phyloP scores from a whole-genome alignment of 2,888 invertebrate species.

The Hypselothyrea guttata region DNA sequence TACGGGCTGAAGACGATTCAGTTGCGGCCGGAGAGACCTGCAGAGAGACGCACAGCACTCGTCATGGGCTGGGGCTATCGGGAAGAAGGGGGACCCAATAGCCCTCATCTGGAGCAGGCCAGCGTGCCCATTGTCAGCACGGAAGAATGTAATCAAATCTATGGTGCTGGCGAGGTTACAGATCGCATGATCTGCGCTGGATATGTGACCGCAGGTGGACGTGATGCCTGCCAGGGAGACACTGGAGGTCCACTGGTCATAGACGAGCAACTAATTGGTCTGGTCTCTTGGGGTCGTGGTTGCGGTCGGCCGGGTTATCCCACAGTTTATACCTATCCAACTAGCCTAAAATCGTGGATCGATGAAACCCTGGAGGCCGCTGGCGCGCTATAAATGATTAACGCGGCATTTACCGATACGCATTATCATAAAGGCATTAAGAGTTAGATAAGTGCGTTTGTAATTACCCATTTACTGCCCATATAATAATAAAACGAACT shows the following conservation, averaged over 20 bases:
- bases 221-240: slow-evolving; percentile 83
- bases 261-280: slow-evolving; percentile 75
- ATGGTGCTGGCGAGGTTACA: slow-evolving; percentile 82
- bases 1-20: slow-evolving; percentile 79
- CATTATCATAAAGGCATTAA: slow-evolving; percentile 32
- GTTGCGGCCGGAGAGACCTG: slow-evolving; percentile 61
- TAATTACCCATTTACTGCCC: slow-evolving; percentile 14
- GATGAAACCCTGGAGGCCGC: slow-evolving; percentile 56
- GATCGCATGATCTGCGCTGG: slow-evolving; percentile 85
- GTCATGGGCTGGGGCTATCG: slow-evolving; percentile 80
- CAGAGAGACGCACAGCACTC: slow-evolving; percentile 50
- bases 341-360: slow-evolving; percentile 73
- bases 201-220: slow-evolving; percentile 62
- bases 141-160: slow-evolving; percentile 82
- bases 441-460: slow-evolving; percentile 18
- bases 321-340: slow-evolving; percentile 82
- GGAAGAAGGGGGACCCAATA: slow-evolving; percentile 67
- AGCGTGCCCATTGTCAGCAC: slow-evolving; percentile 83
- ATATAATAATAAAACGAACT: slow-evolving; percentile 40
- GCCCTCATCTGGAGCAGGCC: slow-evolving; percentile 82
- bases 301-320: slow-evolving; percentile 82
- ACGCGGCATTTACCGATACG: slow-evolving; percentile 17
- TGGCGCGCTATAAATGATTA: slow-evolving; percentile 34
- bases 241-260: slow-evolving; percentile 80
- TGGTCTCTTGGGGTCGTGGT: slow-evolving; percentile 83